Evolutionary conservation across 2,797 vertebrate species (phyloP).

Genomic region (Molossus molossus): DNA sequence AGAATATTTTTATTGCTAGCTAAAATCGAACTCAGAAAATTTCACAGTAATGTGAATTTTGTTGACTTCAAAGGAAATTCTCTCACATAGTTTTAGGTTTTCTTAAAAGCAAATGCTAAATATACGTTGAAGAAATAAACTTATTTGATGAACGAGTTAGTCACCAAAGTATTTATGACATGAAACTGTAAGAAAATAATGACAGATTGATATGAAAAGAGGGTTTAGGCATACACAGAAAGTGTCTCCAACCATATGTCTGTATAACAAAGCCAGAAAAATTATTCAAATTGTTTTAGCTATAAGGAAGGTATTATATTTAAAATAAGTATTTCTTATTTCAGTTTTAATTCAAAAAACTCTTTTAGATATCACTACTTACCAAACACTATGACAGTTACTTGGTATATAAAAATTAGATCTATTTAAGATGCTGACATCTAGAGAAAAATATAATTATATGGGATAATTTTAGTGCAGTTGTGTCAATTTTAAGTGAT

Average conservation of each 20-base stretch:
- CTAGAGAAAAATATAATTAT: constrained; percentile 8
- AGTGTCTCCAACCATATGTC: neutral
- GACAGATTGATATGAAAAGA: neutral
- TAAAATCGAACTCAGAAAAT: neutral
- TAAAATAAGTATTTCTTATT: neutral
- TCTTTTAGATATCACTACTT: constrained; percentile 14
- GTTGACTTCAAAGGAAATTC: neutral
- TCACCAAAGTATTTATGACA: neutral
- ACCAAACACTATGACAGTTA: neutral
- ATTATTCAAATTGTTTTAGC: neutral
- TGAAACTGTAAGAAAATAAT: constrained; percentile 27
- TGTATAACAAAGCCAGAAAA: constrained; percentile 10
- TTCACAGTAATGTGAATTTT: neutral
- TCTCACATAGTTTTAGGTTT: neutral
- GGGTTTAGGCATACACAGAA: neutral
- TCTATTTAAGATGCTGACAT: neutral
- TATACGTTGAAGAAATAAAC: neutral
- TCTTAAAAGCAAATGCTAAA: neutral
- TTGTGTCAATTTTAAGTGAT: neutral
- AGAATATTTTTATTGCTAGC: neutral
- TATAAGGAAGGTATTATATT: neutral
- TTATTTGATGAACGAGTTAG: neutral
- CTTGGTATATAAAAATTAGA: neutral
- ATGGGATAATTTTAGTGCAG: neutral
- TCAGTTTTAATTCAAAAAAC: neutral